Base-by-base conservation (phyloP, 2,113 vertebrate species). In the Carassius auratus region DNA sequence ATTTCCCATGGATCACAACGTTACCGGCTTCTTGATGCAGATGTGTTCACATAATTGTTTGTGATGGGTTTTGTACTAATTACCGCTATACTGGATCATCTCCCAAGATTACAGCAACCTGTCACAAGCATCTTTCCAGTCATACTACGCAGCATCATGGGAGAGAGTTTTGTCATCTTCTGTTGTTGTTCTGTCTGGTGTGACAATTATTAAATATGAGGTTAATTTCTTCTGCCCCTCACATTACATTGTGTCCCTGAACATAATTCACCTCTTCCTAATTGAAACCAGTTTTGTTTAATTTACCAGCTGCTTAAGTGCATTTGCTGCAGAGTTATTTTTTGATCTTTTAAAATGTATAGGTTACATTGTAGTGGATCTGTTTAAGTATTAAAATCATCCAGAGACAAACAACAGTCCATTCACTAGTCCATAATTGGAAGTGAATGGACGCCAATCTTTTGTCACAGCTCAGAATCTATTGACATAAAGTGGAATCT, bases 31-130 rank as follows among this genome's bases (percentile, higher is more conserved):
- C 76, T 52, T 77, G 75, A 86, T 81, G 87, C 76, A 66, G 36
- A 86, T 64, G 61, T 71, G 7, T 57, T 75, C 62, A 50, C 10
- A 7, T 84, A 86, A 86, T 86, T 88, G 82, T 86, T 86, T 79
- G 69, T 86, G 85, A 88, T 88, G 76, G 30, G 30, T 86, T 86
- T 86, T 79, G 9, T 84, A 88, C 82, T 86, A 86, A 88, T 88
- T 88, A 74, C 76, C 85, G 8, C 23, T 71, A 52, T 77, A 48
- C 91, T 93, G 93, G 94, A 93, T 94, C 95, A 96, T 95, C 94
- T 95, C 92, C 91, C 92, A 93, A 95, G 95, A 96, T 96, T 95
- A 95, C 89, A 91, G 93, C 93, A 92, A 86, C 91, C 92, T 92
- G 77, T 96, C 94, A 95, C 94, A 95, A 95, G 86, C 85, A 94